phyloP scores from a whole-genome alignment of 2,797 vertebrate genomes.

The Myoxocephalus aenaeus region DNA sequence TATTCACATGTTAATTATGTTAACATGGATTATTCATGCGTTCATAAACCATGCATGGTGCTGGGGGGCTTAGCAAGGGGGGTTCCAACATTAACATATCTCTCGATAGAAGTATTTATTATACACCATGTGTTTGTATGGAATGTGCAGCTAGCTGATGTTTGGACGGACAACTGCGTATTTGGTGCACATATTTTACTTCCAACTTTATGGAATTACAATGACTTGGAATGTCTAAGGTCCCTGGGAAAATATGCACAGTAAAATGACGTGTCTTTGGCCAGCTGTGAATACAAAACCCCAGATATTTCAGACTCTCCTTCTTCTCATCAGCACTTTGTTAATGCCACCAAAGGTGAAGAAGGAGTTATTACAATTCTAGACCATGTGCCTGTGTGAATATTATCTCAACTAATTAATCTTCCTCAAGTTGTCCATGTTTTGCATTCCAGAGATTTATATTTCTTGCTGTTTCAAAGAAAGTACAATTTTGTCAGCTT shows the following conservation, averaged over 20 bases:
- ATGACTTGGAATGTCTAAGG: constrained; percentile 13
- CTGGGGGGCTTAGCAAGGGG: constrained; percentile 51
- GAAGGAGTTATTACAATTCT: constrained; percentile 24
- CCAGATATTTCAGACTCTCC: constrained; percentile 15
- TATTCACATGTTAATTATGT: constrained; percentile 64
- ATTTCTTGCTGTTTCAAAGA: background rate
- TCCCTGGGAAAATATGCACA: constrained; percentile 46
- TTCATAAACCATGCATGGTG: constrained; percentile 61
- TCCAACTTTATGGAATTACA: constrained; percentile 39
- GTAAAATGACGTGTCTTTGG: constrained; percentile 26
- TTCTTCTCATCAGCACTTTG: constrained; percentile 29
- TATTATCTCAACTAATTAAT: constrained; percentile 42
- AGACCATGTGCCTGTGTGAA: constrained; percentile 24
- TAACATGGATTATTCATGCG: constrained; percentile 73
- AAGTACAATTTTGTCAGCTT: background rate
- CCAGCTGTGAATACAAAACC: constrained; percentile 34
- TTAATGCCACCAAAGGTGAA: constrained; percentile 29
- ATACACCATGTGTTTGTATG: constrained; percentile 39
- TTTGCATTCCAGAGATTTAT: constrained; percentile 21
- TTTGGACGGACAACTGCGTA: constrained; percentile 35
- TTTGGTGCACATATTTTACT: constrained; percentile 29
- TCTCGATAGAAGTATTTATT: constrained; percentile 56
- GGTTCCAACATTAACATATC: constrained; percentile 63
- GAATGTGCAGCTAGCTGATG: constrained; percentile 31
- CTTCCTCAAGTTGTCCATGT: constrained; percentile 3